Percentiles rank a stretch among this genome's conserved stretches.
phyloP scores from a whole-genome alignment of 2,888 invertebrate species.

The Apotomis capreana region DNA sequence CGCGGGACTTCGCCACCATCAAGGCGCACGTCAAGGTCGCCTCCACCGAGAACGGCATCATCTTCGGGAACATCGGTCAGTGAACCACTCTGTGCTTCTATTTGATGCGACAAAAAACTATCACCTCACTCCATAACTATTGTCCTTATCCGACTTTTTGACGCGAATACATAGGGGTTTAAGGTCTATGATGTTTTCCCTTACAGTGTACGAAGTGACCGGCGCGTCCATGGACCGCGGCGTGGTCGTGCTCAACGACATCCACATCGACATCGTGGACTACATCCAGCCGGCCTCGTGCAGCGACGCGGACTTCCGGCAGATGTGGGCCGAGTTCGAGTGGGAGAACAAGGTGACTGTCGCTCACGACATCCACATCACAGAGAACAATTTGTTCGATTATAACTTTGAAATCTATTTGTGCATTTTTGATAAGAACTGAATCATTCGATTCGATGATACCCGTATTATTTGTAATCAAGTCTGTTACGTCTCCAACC shows the following conservation, averaged over 20 bases:
- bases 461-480: too few relatives aligned
- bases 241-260: slow-evolving; percentile 99
- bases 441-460: too few relatives aligned
- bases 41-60: slow-evolving; percentile 99
- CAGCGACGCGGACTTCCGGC: slow-evolving; percentile 97
- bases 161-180: background rate
- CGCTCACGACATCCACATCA: too few relatives aligned
- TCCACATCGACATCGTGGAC: slow-evolving; percentile 99
- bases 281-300: slow-evolving; percentile 98
- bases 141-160: too few relatives aligned
- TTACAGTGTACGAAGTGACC: slow-evolving; percentile 95
- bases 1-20: slow-evolving; percentile 98
- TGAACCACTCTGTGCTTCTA: too few relatives aligned
- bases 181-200: background rate
- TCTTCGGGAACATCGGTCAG: slow-evolving; percentile 98
- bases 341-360: slow-evolving; percentile 97
- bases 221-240: slow-evolving; percentile 96
- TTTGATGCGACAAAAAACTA: too few relatives aligned
- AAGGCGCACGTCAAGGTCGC: slow-evolving; percentile 99
- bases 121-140: too few relatives aligned
- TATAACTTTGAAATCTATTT: too few relatives aligned
- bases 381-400: too few relatives aligned
- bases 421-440: too few relatives aligned
- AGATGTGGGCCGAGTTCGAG: slow-evolving; percentile 99
- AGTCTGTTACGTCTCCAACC: background rate